A percentile compares a stretch with the other conserved stretches of the same genome.
Evolutionary conservation across 2,797 vertebrate genomes (phyloP).

Genomic region (Apogon hyalosoma): DNA sequence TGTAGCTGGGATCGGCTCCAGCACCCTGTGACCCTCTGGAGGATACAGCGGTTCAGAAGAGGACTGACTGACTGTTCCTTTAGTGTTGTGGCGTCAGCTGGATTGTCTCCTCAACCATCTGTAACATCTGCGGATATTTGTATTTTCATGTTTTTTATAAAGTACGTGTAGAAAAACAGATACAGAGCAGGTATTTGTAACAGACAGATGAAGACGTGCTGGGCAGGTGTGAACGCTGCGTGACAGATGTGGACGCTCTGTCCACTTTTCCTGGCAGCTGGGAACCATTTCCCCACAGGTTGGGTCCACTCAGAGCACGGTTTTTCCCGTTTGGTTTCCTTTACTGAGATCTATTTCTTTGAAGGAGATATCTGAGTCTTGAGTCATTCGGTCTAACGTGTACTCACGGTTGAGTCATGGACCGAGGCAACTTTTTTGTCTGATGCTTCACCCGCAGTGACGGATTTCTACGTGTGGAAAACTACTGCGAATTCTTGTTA

Average conservation of each 20-base stretch:
- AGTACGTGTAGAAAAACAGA: too few species aligned
- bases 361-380: slow-evolving; percentile 57
- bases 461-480: slow-evolving; percentile 48
- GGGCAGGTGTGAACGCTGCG: not conserved
- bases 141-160: too few species aligned
- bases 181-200: too few species aligned
- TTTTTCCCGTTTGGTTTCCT: slow-evolving; percentile 33
- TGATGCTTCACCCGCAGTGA: slow-evolving; percentile 44
- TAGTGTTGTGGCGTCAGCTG: too few species aligned
- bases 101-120: too few species aligned
- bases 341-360: slow-evolving; percentile 28
- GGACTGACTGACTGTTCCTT: too few species aligned
- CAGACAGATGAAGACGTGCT: too few species aligned
- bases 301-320: slow-evolving; percentile 37
- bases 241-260: not conserved
- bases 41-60: too few species aligned
- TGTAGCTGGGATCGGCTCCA: too few species aligned
- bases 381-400: slow-evolving; percentile 58
- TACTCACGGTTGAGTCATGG: slow-evolving; percentile 50
- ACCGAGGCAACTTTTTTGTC: slow-evolving; percentile 25
- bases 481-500: slow-evolving; percentile 46
- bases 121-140: too few species aligned
- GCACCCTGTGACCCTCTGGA: too few species aligned
- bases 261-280: slow-evolving; percentile 46
- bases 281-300: slow-evolving; percentile 33